Conservation (phyloP, 2,888 invertebrate species). For the Athetis lepigone region DNA sequence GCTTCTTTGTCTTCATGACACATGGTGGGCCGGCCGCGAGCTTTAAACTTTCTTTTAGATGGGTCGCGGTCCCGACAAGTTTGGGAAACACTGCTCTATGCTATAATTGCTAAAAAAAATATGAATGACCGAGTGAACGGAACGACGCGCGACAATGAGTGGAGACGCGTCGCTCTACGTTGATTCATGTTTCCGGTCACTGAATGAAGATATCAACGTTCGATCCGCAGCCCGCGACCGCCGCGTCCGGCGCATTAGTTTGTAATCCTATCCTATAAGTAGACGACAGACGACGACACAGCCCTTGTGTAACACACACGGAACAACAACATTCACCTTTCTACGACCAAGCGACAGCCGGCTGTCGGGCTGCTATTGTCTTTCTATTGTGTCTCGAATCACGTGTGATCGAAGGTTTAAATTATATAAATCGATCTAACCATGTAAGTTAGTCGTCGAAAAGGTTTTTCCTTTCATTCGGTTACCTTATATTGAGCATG, state of each 20-base stretch:
- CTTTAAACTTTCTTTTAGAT: no score
- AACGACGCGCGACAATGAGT: slow-evolving; percentile 33
- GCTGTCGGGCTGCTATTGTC: no score
- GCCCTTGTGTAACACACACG: not conserved
- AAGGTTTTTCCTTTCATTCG: not conserved
- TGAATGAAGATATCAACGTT: slow-evolving; percentile 87
- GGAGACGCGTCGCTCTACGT: slow-evolving; percentile 73
- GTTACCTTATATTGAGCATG: not conserved
- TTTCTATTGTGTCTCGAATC: no score
- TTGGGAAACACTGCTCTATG: no score
- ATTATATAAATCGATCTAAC: not conserved
- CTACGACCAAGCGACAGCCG: no score
- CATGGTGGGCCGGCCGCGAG: no score
- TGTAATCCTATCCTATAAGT: slow-evolving; percentile 33
- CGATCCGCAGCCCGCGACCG: slow-evolving; percentile 75
- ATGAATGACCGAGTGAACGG: slow-evolving; percentile 61
- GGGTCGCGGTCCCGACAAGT: no score
- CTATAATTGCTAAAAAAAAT: slow-evolving; percentile 54
- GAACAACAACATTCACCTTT: not conserved
- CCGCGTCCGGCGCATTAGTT: slow-evolving; percentile 68
- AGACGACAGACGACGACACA: slow-evolving; percentile 12
- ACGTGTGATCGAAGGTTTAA: no score
- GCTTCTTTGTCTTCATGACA: no score
- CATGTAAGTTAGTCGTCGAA: not conserved
- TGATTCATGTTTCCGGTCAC: slow-evolving; percentile 87